Evolutionary conservation across 1,140 invertebrate genomes (phyloP).

Genomic region (Amphibalanus amphitrite): DNA sequence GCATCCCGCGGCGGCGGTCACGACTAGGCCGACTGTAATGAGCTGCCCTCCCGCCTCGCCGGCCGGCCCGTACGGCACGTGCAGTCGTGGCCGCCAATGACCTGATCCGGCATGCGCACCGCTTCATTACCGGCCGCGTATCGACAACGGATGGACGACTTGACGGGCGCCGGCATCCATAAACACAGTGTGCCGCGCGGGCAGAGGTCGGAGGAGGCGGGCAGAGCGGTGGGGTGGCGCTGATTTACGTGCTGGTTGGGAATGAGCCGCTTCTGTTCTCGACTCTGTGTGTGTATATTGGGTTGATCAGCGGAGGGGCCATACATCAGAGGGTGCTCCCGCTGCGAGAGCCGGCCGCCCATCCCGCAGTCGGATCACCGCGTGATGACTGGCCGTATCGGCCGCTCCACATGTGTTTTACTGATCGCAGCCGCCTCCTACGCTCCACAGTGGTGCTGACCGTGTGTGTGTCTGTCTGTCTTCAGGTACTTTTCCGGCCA

Average conservation of each 20-base stretch:
- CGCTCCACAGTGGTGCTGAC: not conserved
- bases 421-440: too few relatives aligned
- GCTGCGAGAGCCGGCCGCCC: not conserved
- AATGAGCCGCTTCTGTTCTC: not conserved
- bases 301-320: not conserved
- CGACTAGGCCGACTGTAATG: not conserved
- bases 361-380: too few relatives aligned
- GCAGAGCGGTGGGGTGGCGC: not conserved
- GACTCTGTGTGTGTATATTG: not conserved
- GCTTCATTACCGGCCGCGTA: not conserved
- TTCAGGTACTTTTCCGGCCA: not conserved
- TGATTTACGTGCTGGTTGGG: not conserved
- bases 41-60: not conserved
- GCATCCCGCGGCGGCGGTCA: not conserved
- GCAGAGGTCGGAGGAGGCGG: too few relatives aligned
- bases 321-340: not conserved
- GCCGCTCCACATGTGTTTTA: too few relatives aligned
- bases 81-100: not conserved
- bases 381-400: too few relatives aligned
- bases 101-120: not conserved
- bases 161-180: not conserved
- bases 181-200: not conserved
- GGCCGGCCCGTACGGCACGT: not conserved
- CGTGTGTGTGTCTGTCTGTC: not conserved
- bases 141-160: not conserved